These are phyloP conservation scores for Psittacula derbiana DNA, from an alignment of 2,797 vertebrate genomes.

Conservation along the genomic window DNA sequence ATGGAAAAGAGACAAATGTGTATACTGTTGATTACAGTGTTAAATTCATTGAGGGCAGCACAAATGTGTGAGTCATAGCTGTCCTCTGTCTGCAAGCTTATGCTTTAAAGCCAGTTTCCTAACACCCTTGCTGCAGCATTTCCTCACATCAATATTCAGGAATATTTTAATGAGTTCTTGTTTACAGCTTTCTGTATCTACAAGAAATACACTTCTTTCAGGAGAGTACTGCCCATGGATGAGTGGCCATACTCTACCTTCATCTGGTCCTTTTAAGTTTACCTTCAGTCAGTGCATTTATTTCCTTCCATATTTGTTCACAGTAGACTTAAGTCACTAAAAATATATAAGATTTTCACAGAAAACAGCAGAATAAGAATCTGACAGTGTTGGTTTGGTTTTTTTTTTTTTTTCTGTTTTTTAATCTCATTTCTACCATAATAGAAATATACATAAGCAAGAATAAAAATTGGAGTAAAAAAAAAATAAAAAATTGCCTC, in stretches of 20 bases:
- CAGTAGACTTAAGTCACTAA: neutral
- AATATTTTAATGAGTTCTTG: neutral
- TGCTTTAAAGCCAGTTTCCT: neutral
- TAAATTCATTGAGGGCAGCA: neutral
- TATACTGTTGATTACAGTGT: neutral
- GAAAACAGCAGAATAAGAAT: neutral
- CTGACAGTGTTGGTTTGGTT: neutral
- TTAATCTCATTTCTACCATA: neutral
- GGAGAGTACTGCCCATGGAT: neutral
- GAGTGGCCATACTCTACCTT: neutral
- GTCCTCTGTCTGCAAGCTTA: neutral
- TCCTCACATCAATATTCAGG: neutral
- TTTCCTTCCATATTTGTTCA: neutral
- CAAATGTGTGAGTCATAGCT: neutral
- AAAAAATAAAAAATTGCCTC: neutral
- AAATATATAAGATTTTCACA: neutral
- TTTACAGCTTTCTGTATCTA: neutral
- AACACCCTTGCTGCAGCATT: neutral
- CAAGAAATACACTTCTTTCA: neutral
- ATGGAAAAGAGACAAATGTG: neutral
- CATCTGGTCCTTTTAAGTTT: neutral
- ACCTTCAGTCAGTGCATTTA: neutral
- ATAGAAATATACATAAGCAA: neutral
- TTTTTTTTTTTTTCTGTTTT: rapidly evolving
- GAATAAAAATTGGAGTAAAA: neutral